These are phyloP conservation scores for Xylocampa areola DNA, from an alignment of 2,888 invertebrate species.

Conservation along the genomic window DNA sequence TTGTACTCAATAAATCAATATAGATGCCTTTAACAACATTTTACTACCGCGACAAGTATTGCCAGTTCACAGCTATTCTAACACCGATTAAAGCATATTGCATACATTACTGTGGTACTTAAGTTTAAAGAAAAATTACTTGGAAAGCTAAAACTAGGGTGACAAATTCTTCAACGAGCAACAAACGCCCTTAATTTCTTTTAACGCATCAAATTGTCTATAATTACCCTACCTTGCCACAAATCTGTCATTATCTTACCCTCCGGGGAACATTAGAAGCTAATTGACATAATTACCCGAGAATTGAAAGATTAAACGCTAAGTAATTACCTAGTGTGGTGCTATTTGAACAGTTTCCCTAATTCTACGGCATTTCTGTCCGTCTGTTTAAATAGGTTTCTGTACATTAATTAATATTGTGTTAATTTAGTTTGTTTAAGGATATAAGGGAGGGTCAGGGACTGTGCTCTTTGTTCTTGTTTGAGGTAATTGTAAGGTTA, in stretches of 20 bases:
- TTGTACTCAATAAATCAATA: too few species aligned
- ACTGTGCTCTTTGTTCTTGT: too few species aligned
- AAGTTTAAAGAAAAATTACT: too few species aligned
- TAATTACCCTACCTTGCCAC: slow-evolving; percentile 4
- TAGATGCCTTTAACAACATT: too few species aligned
- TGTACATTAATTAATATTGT: slow-evolving; percentile 10
- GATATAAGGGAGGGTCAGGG: too few species aligned
- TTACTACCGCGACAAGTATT: too few species aligned
- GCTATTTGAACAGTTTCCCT: slow-evolving; percentile 17
- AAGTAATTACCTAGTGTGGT: slow-evolving; percentile 31
- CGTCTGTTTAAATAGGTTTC: slow-evolving; percentile 5
- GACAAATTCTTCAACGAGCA: neutral
- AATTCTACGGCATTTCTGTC: slow-evolving; percentile 11
- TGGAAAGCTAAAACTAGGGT: neutral
- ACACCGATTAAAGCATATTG: too few species aligned
- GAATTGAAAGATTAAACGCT: slow-evolving; percentile 36
- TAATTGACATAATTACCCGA: slow-evolving; percentile 41
- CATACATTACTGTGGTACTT: too few species aligned
- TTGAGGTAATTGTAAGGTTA: too few species aligned
- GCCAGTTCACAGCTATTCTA: too few species aligned
- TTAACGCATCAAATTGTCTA: slow-evolving; percentile 5
- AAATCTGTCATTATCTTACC: slow-evolving; percentile 38
- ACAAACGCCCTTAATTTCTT: neutral
- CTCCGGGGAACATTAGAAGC: slow-evolving; percentile 8
- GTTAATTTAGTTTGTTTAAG: neutral